Conservation (phyloP, 2,888 invertebrate genomes). For the Leptothorax acervorum region DNA sequence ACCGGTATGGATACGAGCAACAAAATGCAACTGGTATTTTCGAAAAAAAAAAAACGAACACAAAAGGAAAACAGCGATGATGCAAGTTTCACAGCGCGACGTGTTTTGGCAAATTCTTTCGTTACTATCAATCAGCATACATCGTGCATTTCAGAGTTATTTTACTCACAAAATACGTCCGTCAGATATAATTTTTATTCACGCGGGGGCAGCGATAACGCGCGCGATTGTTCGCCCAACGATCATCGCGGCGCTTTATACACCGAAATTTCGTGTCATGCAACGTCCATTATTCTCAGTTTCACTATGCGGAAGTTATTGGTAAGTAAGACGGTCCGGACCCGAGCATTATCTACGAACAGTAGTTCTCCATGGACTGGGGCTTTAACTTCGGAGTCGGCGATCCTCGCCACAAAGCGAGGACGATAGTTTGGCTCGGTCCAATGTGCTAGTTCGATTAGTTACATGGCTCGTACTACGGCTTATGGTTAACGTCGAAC, state of each 20-base stretch:
- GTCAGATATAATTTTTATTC: constrained; percentile 18
- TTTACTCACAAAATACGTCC: not conserved
- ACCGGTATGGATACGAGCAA: not conserved
- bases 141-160: not conserved
- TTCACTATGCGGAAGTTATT: constrained; percentile 53
- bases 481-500: constrained; percentile 64
- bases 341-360: constrained; percentile 54
- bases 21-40: constrained; percentile 42
- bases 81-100: constrained; percentile 10
- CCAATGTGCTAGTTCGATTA: constrained; percentile 60
- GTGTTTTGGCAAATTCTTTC: constrained; percentile 27
- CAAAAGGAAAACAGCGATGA: not conserved
- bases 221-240: not conserved
- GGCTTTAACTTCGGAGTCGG: constrained; percentile 69
- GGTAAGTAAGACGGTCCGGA: constrained; percentile 57
- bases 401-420: constrained; percentile 70
- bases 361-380: constrained; percentile 51
- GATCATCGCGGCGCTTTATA: constrained; percentile 4
- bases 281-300: constrained; percentile 40
- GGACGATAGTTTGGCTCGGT: constrained; percentile 62
- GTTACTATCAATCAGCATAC: constrained; percentile 28
- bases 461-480: constrained; percentile 54
- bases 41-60: not conserved
- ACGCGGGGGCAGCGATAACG: not conserved
- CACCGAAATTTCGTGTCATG: constrained; percentile 37